Conservation (phyloP, 1,140 invertebrate genomes). For the Saccostrea echinata region DNA sequence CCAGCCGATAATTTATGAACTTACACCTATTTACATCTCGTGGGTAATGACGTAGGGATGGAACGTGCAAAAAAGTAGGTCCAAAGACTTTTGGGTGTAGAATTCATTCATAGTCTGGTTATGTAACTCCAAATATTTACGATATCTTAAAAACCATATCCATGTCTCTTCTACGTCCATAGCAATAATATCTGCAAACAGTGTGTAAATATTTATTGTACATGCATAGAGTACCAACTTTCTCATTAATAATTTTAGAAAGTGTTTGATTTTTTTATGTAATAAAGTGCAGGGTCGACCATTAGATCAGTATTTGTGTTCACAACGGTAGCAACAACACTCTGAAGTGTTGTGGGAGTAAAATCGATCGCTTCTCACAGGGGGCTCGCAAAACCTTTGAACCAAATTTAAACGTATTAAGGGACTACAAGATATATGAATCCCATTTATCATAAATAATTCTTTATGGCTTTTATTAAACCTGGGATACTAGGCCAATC, state of each 20-base stretch:
- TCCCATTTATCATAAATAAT: constrained; percentile 9
- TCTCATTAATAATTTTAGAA: constrained; percentile 24
- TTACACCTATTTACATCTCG: not conserved
- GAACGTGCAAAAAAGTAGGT: not conserved
- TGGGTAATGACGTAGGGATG: not conserved
- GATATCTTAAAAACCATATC: not conserved
- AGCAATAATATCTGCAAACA: constrained; percentile 6
- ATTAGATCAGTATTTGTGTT: not conserved
- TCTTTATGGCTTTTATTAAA: constrained; percentile 13
- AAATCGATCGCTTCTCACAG: constrained; percentile 14
- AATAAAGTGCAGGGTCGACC: not conserved
- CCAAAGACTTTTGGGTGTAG: not conserved
- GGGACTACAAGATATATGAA: constrained; percentile 26
- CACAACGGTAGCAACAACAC: not conserved
- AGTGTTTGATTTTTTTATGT: constrained; percentile 20
- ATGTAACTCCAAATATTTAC: not conserved
- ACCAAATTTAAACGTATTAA: constrained; percentile 36
- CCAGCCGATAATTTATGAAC: not conserved
- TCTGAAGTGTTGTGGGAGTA: constrained; percentile 1
- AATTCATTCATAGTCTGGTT: not conserved
- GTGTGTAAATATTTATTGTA: not conserved
- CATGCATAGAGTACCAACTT: constrained; percentile 8
- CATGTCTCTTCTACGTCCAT: not conserved
- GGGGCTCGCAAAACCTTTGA: constrained; percentile 25
- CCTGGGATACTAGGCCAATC: not conserved